Evolutionary conservation across 35 echinoderm and acorn worm species (phyloP).

Genomic region (Chiridota heheva): DNA sequence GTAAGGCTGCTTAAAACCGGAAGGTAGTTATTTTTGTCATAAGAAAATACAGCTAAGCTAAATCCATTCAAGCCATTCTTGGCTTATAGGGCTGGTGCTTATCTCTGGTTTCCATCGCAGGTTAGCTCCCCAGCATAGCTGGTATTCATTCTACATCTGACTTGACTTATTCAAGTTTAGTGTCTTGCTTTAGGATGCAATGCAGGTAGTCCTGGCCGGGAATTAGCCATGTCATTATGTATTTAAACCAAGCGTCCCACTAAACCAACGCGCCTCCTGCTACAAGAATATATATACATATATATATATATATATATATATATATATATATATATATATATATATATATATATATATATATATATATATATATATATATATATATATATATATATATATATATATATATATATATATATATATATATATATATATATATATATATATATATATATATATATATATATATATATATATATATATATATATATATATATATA

Average conservation of each 20-base stretch:
- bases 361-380: not conserved
- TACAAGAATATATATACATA: slow-evolving; percentile 10
- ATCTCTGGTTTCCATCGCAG: too few relatives aligned
- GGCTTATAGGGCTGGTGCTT: too few relatives aligned
- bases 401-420: not conserved
- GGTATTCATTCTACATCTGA: too few relatives aligned
- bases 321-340: not conserved
- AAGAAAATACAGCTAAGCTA: not conserved
- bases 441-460: too few relatives aligned
- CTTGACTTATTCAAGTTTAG: not conserved
- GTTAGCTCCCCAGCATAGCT: too few relatives aligned
- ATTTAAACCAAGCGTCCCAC: not conserved
- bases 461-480: too few relatives aligned
- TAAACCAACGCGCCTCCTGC: too few relatives aligned
- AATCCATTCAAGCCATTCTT: too few relatives aligned
- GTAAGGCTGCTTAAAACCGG: too few relatives aligned
- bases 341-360: not conserved
- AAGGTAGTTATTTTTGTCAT: too few relatives aligned
- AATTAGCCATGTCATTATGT: not conserved
- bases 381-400: not conserved
- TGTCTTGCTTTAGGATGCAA: not conserved
- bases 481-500: too few relatives aligned
- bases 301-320: not conserved
- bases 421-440: not conserved
- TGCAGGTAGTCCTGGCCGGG: not conserved